A percentile compares a stretch with the other conserved stretches of the same genome.
phyloP scores from a whole-genome alignment of 2,888 invertebrate genomes.

The Patella ulyssiponensis region DNA sequence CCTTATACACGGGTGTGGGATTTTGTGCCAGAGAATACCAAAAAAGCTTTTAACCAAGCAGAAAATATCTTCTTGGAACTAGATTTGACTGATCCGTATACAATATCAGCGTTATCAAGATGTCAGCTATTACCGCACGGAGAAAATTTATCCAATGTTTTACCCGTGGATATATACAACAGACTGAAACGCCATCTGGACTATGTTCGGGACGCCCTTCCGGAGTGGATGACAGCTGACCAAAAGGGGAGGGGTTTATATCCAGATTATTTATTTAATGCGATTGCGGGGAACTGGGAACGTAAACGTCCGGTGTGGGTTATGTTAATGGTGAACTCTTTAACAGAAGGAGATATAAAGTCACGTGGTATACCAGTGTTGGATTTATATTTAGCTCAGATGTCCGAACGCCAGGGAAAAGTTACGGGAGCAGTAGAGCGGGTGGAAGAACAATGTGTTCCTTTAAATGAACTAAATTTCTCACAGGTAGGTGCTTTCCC shows the following conservation, averaged over 20 bases:
- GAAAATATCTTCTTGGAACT: constrained; percentile 76
- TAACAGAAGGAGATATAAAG: constrained; percentile 74
- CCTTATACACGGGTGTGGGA: constrained; percentile 76
- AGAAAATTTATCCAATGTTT: constrained; percentile 67
- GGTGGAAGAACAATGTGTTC: constrained; percentile 76
- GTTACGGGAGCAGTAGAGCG: constrained; percentile 74
- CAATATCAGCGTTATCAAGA: constrained; percentile 72
- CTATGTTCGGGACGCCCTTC: constrained; percentile 72
- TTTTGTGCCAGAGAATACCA: constrained; percentile 74
- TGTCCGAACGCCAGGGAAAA: constrained; percentile 73
- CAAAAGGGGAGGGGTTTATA: constrained; percentile 71
- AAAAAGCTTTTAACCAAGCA: constrained; percentile 74
- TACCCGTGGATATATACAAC: constrained; percentile 72
- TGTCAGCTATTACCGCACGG: constrained; percentile 74
- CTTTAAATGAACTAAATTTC: constrained; percentile 74
- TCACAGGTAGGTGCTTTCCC: constrained; percentile 72
- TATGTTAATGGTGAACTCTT: constrained; percentile 75
- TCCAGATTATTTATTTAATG: constrained; percentile 74
- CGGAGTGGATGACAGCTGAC: constrained; percentile 73
- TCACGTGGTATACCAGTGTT: constrained; percentile 74
- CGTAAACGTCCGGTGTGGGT: constrained; percentile 76
- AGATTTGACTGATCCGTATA: constrained; percentile 75
- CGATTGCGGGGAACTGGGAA: constrained; percentile 75
- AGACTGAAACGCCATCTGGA: constrained; percentile 73
- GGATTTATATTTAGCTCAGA: constrained; percentile 75